Percentiles rank a stretch among this genome's conserved stretches.
Evolutionary conservation across 2,888 invertebrate genomes (phyloP).

Genomic region (Cremastobaeus sp.): DNA sequence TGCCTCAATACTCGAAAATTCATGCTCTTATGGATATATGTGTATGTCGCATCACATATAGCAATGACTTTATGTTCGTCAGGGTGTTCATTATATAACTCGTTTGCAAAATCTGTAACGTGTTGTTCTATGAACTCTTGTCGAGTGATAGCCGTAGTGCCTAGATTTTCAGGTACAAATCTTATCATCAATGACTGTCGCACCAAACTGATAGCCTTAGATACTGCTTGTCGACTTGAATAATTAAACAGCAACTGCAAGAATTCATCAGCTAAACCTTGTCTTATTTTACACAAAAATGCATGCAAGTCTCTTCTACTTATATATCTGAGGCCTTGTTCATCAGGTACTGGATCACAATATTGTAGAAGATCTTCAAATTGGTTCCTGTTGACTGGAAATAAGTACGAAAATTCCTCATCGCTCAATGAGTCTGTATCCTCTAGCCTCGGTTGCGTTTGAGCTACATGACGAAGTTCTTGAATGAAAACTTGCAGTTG

Average conservation of each 20-base stretch:
- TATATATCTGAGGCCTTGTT: constrained; percentile 1
- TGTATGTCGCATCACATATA: constrained; percentile 1
- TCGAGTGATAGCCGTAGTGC: constrained; percentile 11
- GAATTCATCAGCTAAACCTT: constrained; percentile 36
- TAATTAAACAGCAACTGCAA: constrained; percentile 32
- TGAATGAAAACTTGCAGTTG: constrained; percentile 13
- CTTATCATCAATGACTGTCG: constrained; percentile 20
- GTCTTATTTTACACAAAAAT: constrained; percentile 44
- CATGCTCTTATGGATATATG: constrained; percentile 1
- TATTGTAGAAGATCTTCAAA: constrained; percentile 27
- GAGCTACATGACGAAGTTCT: constrained; percentile 3
- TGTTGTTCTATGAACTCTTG: constrained; percentile 18
- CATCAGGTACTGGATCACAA: constrained; percentile 30
- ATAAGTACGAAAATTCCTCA: constrained; percentile 27
- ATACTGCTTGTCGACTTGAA: constrained; percentile 34
- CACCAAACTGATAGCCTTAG: constrained; percentile 17
- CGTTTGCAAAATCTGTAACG: constrained; percentile 2
- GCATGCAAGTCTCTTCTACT: constrained; percentile 24
- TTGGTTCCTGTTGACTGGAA: constrained; percentile 23
- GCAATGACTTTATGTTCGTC: background rate
- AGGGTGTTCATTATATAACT: constrained; percentile 8
- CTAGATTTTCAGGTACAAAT: constrained; percentile 13
- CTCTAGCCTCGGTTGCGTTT: background rate
- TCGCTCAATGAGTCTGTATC: constrained; percentile 8
- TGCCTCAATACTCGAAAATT: constrained; percentile 14